These are phyloP conservation scores for Typhlomys cinereus DNA, from an alignment of 2,113 vertebrate species.

Conservation along the genomic window DNA sequence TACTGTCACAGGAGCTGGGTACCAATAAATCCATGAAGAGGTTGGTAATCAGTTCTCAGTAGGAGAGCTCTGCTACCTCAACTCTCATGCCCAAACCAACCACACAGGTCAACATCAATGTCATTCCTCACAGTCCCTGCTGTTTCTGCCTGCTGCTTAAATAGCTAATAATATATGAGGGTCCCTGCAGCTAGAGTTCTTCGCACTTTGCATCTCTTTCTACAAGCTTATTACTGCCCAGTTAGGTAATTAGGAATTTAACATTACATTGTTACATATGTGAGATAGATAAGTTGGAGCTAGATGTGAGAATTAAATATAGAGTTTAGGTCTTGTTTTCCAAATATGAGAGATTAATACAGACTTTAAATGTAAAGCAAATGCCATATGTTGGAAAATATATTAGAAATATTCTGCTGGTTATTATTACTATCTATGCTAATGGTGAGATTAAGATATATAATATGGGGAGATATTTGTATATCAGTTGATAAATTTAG, in stretches of 20 bases:
- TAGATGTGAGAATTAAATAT: not conserved
- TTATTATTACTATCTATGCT: not conserved
- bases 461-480: not conserved
- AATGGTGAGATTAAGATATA: not conserved
- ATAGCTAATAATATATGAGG: not conserved
- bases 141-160: not conserved
- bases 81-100: not conserved
- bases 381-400: not conserved
- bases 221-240: not conserved
- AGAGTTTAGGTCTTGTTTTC: not conserved
- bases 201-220: not conserved
- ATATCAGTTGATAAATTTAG: not conserved
- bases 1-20: not conserved
- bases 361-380: not conserved
- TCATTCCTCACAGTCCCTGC: fast-evolving
- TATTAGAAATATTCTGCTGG: no score
- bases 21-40: not conserved
- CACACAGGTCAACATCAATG: not conserved
- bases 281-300: not conserved
- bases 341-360: not conserved
- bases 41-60: not conserved
- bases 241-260: not conserved
- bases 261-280: not conserved
- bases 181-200: not conserved
- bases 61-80: not conserved